These are phyloP conservation scores for Cebus imitator DNA, from an alignment of 2,113 vertebrate genomes.

Conservation along the genomic window DNA sequence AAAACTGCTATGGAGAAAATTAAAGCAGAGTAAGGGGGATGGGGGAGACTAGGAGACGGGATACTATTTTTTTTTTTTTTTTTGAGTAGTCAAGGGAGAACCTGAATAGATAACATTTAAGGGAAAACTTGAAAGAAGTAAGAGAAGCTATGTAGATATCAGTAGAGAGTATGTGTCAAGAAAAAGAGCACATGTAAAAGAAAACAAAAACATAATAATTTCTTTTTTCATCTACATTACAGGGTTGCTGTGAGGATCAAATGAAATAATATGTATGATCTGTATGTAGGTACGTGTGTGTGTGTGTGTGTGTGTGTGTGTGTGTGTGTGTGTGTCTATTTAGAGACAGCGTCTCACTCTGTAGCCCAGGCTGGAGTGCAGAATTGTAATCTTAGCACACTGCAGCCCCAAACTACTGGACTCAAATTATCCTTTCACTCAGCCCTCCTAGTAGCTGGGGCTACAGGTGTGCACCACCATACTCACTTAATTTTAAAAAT, in stretches of 20 bases:
- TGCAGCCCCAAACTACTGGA: too few relatives aligned
- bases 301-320: too few relatives aligned
- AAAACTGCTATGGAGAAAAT: not conserved
- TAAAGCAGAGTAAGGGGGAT: not conserved
- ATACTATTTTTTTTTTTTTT: not conserved
- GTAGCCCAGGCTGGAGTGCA: too few relatives aligned
- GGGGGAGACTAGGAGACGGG: not conserved
- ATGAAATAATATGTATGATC: not conserved
- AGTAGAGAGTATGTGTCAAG: not conserved
- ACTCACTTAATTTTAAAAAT: too few relatives aligned
- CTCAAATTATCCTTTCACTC: too few relatives aligned
- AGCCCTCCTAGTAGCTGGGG: too few relatives aligned
- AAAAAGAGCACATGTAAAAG: not conserved
- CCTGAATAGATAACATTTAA: not conserved
- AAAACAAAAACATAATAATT: not conserved
- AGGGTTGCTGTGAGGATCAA: not conserved
- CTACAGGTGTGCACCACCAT: too few relatives aligned
- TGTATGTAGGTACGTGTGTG: not conserved
- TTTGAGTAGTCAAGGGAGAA: not conserved
- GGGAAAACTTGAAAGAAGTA: not conserved
- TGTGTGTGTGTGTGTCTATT: too few relatives aligned
- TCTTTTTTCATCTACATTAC: not conserved
- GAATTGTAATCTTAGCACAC: too few relatives aligned
- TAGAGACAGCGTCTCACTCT: too few relatives aligned
- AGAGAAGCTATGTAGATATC: not conserved